Base-by-base conservation (phyloP, 2,888 invertebrate species). In the Lumbricus terrestris region DNA sequence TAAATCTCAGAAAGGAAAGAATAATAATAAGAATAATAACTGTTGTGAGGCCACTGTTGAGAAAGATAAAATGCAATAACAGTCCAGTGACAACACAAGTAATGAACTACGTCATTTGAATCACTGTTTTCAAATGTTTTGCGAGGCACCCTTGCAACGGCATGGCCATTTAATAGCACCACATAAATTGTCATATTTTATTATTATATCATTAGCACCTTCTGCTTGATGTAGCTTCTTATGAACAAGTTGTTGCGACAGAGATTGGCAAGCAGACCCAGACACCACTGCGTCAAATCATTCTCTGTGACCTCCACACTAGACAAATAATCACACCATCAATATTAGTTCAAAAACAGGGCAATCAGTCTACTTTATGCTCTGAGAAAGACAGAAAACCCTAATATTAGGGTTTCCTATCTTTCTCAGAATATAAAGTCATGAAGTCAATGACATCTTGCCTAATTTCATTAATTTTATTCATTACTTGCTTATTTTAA, bases 201-300 rank as follows among this genome's bases (percentile, higher is more conserved):
- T n/a, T n/a, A n/a, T n/a, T n/a, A n/a, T n/a, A n/a, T n/a, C n/a
- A 69, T n/a, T 8, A n/a, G 8, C 29, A 69, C 69, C 69, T 69
- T 69, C n/a, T 69, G 93, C 92, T 93, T 94, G 35, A 94, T 93
- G 90, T 92, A 93, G 23, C 93, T 92, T 91, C 94, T 94, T 13
- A 94, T 92, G 85, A 93, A 92, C 89, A 93, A 92, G 92, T 93
- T 94, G 90, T 94, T 93, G 38, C 93, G 92, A 88, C 94, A 94
- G 11, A 94, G 92, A 90, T 94, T 94, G 34, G 94, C 94, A 83
- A 94, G 90, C 38, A 94, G 91, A n/a, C 94, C 94, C 42, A 94
- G 92, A 89, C 93, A 93, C 0, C 93, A 92, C 90, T 93, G 92
- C 0, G 93, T 94, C 82, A 93, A 90, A 13, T 93, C 93, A 91